Conservation (phyloP, 2,113 vertebrate genomes). For the Daphoenositta chrysoptera region DNA sequence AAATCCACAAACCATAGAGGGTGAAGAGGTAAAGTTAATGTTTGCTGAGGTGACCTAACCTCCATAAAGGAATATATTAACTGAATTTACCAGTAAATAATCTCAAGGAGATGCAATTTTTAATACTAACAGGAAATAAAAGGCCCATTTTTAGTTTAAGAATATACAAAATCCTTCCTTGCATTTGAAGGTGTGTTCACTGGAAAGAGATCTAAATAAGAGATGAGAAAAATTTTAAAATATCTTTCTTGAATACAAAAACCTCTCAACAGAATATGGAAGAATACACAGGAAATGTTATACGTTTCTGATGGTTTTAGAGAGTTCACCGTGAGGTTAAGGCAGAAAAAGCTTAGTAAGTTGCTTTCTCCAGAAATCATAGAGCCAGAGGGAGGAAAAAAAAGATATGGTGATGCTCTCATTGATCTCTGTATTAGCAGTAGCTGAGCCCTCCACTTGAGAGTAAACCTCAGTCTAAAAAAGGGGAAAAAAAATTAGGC, state of each 20-base stretch:
- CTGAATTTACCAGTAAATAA: conserved; percentile 4
- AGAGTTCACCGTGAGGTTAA: not conserved
- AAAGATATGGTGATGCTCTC: not conserved
- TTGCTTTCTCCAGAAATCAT: not conserved
- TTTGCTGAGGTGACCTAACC: not conserved
- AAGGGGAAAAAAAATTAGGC: not conserved
- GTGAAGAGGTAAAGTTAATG: not conserved
- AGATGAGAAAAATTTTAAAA: not conserved
- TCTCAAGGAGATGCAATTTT: not conserved
- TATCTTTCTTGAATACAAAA: not conserved
- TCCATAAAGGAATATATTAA: not conserved
- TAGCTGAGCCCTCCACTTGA: not conserved
- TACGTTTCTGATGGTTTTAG: not conserved
- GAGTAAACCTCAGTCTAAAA: not conserved
- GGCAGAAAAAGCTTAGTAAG: not conserved
- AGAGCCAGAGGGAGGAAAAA: not conserved
- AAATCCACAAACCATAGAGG: not conserved
- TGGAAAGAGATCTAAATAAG: not conserved
- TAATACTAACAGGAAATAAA: not conserved
- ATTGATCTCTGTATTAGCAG: not conserved
- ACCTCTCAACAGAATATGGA: not conserved
- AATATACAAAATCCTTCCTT: not conserved
- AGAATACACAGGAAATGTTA: not conserved
- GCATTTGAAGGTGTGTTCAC: not conserved
- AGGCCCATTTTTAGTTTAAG: not conserved